Evolutionary conservation across 2,888 invertebrate genomes (phyloP).

Genomic region (Leptopilina myrica): DNA sequence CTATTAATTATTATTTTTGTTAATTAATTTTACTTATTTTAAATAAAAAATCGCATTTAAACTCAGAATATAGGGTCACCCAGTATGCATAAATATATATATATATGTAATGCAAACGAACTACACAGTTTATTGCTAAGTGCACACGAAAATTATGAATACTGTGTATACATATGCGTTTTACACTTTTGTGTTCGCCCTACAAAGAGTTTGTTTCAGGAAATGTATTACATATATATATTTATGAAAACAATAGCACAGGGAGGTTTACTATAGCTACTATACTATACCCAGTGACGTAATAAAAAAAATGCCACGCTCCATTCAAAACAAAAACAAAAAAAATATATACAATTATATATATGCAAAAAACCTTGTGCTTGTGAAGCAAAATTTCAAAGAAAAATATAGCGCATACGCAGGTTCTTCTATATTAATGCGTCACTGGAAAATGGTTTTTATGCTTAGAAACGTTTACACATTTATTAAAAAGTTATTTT

Average conservation of each 20-base stretch:
- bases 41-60: no score
- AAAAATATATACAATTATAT: no score
- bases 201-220: constrained; percentile 32
- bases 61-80: neutral
- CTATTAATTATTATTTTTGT: no score
- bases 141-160: neutral
- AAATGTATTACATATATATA: neutral
- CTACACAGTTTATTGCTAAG: constrained; percentile 4
- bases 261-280: constrained; percentile 15
- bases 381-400: constrained; percentile 11
- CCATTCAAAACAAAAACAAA: constrained; percentile 8
- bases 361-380: constrained; percentile 17
- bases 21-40: no score
- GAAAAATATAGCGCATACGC: neutral
- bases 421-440: constrained; percentile 8
- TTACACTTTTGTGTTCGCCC: constrained; percentile 15
- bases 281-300: neutral
- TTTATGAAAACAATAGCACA: constrained; percentile 22
- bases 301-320: constrained; percentile 23
- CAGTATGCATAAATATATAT: neutral
- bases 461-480: constrained; percentile 1
- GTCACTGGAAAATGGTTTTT: constrained; percentile 9
- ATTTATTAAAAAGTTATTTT: neutral
- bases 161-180: neutral
- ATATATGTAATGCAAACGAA: neutral